A percentile compares a stretch with the other conserved stretches of the same genome.
phyloP scores from a whole-genome alignment of 2,113 vertebrate species.

The Laticauda laticaudata region DNA sequence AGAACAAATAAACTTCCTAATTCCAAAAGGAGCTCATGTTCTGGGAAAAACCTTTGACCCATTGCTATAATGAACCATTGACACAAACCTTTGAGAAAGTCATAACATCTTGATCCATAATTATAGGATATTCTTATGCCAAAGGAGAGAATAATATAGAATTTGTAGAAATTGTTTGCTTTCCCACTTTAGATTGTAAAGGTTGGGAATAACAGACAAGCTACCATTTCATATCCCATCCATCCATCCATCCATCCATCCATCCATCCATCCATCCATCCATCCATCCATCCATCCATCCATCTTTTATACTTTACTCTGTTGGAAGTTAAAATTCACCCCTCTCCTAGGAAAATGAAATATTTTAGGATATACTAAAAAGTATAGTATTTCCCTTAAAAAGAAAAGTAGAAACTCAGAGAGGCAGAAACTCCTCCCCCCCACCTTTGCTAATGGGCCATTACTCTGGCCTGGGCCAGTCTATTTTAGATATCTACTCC shows the following conservation, averaged over 20 bases:
- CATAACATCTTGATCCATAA: constrained; percentile 43
- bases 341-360: too few species aligned
- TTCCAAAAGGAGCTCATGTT: constrained; percentile 30
- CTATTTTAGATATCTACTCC: too few species aligned
- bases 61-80: constrained; percentile 37
- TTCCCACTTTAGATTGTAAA: background rate
- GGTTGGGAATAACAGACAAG: background rate
- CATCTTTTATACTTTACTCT: background rate
- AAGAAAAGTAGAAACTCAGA: too few species aligned
- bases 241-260: background rate
- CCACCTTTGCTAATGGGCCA: too few species aligned
- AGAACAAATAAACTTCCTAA: constrained; percentile 62
- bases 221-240: background rate
- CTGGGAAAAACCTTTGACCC: constrained; percentile 42
- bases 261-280: background rate
- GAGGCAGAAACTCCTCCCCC: too few species aligned
- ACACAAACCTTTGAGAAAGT: constrained; percentile 43
- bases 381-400: too few species aligned
- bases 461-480: too few species aligned
- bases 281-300: background rate
- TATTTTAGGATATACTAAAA: too few species aligned
- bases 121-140: background rate
- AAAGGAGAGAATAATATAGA: background rate
- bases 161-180: background rate
- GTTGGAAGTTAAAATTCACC: too few species aligned